Percentiles rank a stretch among this genome's conserved stretches.
These are phyloP conservation scores for Philopedon plagiatum DNA, from an alignment of 2,888 invertebrate species.

Conservation along the genomic window DNA sequence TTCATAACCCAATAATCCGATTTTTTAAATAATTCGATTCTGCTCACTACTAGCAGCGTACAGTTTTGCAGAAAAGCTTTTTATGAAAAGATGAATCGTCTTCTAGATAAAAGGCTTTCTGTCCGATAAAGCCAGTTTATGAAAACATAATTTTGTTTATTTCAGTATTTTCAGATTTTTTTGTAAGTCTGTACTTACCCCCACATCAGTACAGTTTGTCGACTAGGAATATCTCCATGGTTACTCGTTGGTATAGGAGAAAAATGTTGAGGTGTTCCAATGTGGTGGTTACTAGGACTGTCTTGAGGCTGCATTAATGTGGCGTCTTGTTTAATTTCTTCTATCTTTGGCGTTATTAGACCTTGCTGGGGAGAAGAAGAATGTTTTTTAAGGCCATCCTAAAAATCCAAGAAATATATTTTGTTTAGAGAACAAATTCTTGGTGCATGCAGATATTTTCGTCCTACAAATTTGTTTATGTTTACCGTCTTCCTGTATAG, in stretches of 20 bases:
- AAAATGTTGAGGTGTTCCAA: conserved; percentile 64
- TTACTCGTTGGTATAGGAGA: conserved; percentile 61
- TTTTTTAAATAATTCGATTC: no score
- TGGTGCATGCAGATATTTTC: no score
- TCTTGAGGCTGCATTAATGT: conserved; percentile 55
- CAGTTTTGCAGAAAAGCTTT: no score
- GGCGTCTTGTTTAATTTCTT: conserved; percentile 72
- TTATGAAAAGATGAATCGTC: no score
- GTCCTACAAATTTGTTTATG: no score
- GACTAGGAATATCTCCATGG: conserved; percentile 74
- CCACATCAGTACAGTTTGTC: conserved; percentile 97
- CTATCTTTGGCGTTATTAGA: conserved; percentile 74
- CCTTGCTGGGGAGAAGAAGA: conserved; percentile 70
- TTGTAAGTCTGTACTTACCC: conserved; percentile 73
- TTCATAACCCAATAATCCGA: no score
- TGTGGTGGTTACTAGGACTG: conserved; percentile 57
- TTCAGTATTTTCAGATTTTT: no score
- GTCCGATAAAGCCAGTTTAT: no score
- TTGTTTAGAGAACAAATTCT: background rate
- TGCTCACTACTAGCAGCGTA: no score
- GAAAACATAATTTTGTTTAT: no score
- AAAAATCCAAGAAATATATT: background rate
- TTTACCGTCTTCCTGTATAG: no score
- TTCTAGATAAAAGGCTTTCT: no score
- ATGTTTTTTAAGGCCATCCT: conserved; percentile 47